Evolutionary conservation across 1,140 invertebrate genomes (phyloP).

Genomic region (Bombus confusus): DNA sequence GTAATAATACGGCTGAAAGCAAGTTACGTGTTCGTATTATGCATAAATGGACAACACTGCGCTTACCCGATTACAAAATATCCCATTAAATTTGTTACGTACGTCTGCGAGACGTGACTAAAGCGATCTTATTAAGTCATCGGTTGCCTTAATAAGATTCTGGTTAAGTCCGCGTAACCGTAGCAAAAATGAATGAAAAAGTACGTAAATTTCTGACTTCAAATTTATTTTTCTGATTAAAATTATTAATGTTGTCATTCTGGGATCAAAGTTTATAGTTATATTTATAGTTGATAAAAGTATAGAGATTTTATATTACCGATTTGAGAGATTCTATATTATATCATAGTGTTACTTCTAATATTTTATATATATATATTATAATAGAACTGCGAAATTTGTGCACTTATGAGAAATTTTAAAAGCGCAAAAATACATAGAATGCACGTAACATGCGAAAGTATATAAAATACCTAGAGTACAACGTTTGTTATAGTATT

Average conservation of each 20-base stretch:
- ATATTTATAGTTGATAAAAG: background rate
- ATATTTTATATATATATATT: no score
- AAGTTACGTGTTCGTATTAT: background rate
- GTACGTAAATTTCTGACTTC: background rate
- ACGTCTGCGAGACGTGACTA: background rate
- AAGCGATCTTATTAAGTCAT: background rate
- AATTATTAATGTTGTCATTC: no score
- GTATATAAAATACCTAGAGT: no score
- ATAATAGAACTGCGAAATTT: no score
- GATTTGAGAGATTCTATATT: no score
- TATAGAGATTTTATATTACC: background rate
- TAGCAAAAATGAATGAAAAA: background rate
- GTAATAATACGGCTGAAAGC: slow-evolving; percentile 19
- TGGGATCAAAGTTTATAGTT: background rate
- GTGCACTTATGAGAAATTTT: no score
- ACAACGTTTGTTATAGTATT: no score
- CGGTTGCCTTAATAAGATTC: background rate
- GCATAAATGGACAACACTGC: background rate
- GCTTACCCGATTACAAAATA: slow-evolving; percentile 3
- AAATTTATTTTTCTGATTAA: background rate
- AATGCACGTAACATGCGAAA: no score
- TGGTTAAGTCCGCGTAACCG: background rate
- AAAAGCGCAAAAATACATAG: no score
- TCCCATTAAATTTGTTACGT: background rate
- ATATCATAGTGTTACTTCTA: no score